phyloP scores from a whole-genome alignment of 2,888 invertebrate species.

The Baronia brevicornis region DNA sequence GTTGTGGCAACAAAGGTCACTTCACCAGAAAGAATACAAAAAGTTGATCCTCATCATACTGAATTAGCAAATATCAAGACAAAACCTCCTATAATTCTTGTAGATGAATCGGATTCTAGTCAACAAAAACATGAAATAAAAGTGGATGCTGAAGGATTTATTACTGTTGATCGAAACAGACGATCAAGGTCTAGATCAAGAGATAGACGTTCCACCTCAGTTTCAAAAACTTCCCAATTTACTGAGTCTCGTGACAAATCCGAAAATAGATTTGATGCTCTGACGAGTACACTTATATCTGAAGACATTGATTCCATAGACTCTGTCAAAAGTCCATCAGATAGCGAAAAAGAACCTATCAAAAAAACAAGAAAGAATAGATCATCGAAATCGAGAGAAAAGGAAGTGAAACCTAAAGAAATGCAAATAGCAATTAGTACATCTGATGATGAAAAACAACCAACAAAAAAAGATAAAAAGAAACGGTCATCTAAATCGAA shows the following conservation, averaged over 20 bases:
- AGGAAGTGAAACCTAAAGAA: constrained; percentile 40
- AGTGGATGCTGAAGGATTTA: constrained; percentile 64
- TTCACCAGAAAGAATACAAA: constrained; percentile 44
- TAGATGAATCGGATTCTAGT: constrained; percentile 46
- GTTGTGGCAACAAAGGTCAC: constrained; percentile 50
- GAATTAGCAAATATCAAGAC: constrained; percentile 19
- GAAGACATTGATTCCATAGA: constrained; percentile 31
- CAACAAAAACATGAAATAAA: constrained; percentile 35
- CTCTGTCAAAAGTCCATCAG: constrained; percentile 25
- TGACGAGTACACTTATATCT: constrained; percentile 38
- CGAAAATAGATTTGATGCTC: constrained; percentile 51
- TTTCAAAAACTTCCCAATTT: constrained; percentile 31
- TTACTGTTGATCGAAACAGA: constrained; percentile 61
- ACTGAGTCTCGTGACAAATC: constrained; percentile 41
- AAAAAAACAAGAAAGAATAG: constrained; percentile 43
- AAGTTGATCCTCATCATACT: constrained; percentile 25
- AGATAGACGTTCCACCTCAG: constrained; percentile 46
- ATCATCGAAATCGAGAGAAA: constrained; percentile 57
- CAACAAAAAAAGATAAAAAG: constrained; percentile 50
- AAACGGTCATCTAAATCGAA: constrained; percentile 40
- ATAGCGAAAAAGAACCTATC: constrained; percentile 30
- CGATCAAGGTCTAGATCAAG: constrained; percentile 73
- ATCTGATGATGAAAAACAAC: constrained; percentile 41
- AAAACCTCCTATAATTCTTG: constrained; percentile 49
- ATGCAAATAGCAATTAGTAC: constrained; percentile 27